Percentiles rank a stretch among this genome's conserved stretches.
Conservation (phyloP, 2,113 vertebrate genomes). For the Sterna hirundo region DNA sequence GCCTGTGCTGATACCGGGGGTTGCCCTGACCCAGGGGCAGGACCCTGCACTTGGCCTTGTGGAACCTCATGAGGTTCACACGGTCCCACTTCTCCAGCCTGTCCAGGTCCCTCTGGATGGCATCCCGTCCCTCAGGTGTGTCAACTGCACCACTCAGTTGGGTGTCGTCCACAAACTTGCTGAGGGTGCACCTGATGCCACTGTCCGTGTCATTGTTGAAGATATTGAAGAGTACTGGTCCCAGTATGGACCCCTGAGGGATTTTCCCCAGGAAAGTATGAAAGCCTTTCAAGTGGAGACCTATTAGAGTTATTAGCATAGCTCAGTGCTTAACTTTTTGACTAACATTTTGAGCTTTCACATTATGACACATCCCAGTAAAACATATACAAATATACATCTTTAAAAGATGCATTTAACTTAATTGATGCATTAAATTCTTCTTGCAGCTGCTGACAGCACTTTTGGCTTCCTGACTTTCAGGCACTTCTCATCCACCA, state of each 20-base stretch:
- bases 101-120: background rate
- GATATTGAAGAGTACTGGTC: background rate
- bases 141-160: background rate
- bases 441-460: background rate
- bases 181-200: background rate
- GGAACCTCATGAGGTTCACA: background rate
- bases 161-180: background rate
- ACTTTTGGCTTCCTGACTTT: background rate
- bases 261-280: background rate
- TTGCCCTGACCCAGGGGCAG: background rate
- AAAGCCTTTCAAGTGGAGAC: background rate
- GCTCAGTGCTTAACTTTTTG: background rate
- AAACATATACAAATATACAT: background rate
- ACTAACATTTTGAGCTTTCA: background rate
- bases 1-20: background rate
- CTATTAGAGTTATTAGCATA: background rate
- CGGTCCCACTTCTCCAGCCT: background rate
- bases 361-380: background rate
- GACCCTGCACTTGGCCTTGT: background rate
- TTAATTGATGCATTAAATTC: background rate
- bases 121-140: background rate
- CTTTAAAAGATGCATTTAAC: background rate
- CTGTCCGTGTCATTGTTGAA: background rate
- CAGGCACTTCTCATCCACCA: background rate
- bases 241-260: background rate